These are phyloP conservation scores for Tetragnatha montana DNA, from an alignment of 2,888 invertebrate genomes.

Conservation along the genomic window DNA sequence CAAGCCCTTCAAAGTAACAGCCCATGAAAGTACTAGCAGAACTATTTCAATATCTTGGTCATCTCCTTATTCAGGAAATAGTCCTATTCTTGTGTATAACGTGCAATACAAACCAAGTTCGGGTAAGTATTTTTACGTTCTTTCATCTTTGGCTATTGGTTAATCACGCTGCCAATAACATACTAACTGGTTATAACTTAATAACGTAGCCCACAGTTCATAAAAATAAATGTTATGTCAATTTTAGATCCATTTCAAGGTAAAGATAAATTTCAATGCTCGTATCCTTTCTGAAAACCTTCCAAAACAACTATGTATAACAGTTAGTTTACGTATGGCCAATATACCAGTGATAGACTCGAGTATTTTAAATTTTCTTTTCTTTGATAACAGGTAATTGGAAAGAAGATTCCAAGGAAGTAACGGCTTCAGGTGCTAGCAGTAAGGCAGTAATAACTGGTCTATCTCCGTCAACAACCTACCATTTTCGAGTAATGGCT, in stretches of 20 bases:
- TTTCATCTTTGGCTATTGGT: neutral
- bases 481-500: conserved; percentile 76
- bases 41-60: conserved; percentile 84
- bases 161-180: neutral
- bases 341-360: neutral
- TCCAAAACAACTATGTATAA: too few species aligned
- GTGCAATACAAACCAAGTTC: conserved; percentile 75
- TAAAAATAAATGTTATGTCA: too few species aligned
- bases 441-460: conserved; percentile 73
- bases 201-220: neutral
- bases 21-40: conserved; percentile 82
- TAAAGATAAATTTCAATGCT: too few species aligned
- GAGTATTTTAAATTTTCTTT: too few species aligned
- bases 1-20: conserved; percentile 82
- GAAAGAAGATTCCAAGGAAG: conserved; percentile 67
- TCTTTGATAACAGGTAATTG: conserved; percentile 38
- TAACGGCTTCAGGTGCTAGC: conserved; percentile 71
- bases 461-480: conserved; percentile 75
- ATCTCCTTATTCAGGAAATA: conserved; percentile 86
- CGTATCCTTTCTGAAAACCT: too few species aligned
- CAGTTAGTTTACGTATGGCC: neutral
- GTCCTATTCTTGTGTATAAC: conserved; percentile 85
- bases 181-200: too few species aligned
- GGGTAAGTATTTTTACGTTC: conserved; percentile 16
- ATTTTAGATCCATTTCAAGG: too few species aligned